Evolutionary conservation across 2,888 invertebrate genomes (phyloP).

Genomic region (Anthoptus insignis): DNA sequence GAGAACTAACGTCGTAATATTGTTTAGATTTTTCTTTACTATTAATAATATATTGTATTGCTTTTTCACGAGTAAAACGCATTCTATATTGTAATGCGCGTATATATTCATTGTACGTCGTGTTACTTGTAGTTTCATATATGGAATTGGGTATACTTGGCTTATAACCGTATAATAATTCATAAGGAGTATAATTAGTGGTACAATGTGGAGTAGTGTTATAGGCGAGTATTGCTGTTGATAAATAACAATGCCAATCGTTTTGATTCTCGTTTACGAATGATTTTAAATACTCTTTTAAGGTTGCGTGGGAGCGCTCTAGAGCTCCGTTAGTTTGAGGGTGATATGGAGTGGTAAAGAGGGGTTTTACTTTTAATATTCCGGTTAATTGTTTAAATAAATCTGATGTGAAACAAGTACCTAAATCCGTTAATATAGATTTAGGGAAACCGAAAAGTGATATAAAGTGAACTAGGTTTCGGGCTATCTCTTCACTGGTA

Average conservation of each 20-base stretch:
- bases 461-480: conserved; percentile 46
- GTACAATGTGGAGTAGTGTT: conserved; percentile 55
- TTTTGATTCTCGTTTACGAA: conserved; percentile 53
- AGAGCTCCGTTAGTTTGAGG: conserved; percentile 47
- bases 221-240: conserved; percentile 57
- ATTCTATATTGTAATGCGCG: conserved; percentile 22
- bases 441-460: conserved; percentile 48
- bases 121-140: background rate
- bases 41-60: conserved; percentile 24
- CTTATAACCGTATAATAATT: conserved; percentile 60
- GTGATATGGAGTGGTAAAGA: conserved; percentile 41
- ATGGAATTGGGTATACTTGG: conserved; percentile 33
- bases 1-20: conserved; percentile 24
- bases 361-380: conserved; percentile 38
- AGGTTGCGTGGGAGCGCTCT: conserved; percentile 51
- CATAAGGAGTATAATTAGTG: conserved; percentile 58
- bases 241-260: conserved; percentile 57
- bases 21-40: conserved; percentile 23
- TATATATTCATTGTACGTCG: conserved; percentile 13
- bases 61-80: conserved; percentile 15
- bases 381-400: conserved; percentile 31
- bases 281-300: conserved; percentile 55
- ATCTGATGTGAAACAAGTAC: conserved; percentile 29
- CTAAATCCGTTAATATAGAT: conserved; percentile 48
- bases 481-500: conserved; percentile 45